phyloP scores from a whole-genome alignment of 2,113 vertebrate species.

The Melanotaenia duboulayi region DNA sequence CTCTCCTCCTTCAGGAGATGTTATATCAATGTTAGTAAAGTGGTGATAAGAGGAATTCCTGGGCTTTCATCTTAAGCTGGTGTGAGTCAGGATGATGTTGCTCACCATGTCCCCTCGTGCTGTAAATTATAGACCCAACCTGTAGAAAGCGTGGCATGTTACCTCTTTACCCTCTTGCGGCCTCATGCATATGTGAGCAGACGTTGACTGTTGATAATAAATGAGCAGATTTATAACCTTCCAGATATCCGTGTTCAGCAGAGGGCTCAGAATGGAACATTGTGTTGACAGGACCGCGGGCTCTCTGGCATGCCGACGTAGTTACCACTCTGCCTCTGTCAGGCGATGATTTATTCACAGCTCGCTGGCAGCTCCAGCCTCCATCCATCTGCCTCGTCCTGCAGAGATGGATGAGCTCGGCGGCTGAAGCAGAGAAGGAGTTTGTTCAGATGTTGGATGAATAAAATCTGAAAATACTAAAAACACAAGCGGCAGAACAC shows the following conservation, averaged over 20 bases:
- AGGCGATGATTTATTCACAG: slow-evolving; percentile 41
- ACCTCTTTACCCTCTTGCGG: slow-evolving; percentile 28
- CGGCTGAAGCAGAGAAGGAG: neutral
- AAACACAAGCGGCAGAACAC: too few species aligned
- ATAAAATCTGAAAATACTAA: neutral
- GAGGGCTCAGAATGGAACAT: slow-evolving; percentile 6
- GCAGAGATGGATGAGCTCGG: slow-evolving; percentile 44
- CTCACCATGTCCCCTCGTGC: neutral
- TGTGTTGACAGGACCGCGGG: slow-evolving; percentile 33
- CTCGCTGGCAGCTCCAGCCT: slow-evolving; percentile 37
- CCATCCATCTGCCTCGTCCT: slow-evolving; percentile 39
- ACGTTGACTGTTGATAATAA: slow-evolving; percentile 32
- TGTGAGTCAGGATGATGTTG: neutral
- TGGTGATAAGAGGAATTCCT: too few species aligned
- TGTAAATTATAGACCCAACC: neutral
- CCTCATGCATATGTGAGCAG: slow-evolving; percentile 46
- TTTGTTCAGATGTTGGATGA: neutral
- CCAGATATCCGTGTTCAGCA: slow-evolving; percentile 16
- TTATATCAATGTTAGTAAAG: too few species aligned
- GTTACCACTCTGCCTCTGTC: slow-evolving; percentile 36
- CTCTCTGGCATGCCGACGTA: neutral
- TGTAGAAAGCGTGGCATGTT: slow-evolving; percentile 20
- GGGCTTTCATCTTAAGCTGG: neutral
- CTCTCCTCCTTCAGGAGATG: too few species aligned
- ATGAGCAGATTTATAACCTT: slow-evolving; percentile 36